Evolutionary conservation across 2,888 invertebrate genomes (phyloP).

Genomic region (Nebria salina): DNA sequence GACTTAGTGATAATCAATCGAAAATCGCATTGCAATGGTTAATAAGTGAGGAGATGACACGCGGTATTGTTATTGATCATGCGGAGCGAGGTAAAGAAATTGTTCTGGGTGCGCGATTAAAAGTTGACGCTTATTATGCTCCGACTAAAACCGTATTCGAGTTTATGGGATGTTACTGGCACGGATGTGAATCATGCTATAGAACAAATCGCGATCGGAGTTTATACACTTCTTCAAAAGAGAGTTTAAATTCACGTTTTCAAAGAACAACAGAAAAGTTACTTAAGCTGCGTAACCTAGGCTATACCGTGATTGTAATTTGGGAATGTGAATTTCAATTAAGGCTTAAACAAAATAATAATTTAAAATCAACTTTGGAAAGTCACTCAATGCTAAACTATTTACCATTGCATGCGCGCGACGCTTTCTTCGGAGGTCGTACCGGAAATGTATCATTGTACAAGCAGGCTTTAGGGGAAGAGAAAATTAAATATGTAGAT

Average conservation of each 20-base stretch:
- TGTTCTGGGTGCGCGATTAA: slow-evolving; percentile 3
- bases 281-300: not conserved
- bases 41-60: slow-evolving; percentile 2
- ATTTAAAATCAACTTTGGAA: slow-evolving; percentile 2
- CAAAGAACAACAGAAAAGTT: not conserved
- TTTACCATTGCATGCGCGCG: no score
- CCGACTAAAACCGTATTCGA: slow-evolving; percentile 22
- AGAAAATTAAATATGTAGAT: no score
- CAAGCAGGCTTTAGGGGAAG: no score
- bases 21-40: no score
- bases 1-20: no score
- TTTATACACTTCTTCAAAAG: not conserved
- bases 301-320: slow-evolving; percentile 2
- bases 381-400: not conserved
- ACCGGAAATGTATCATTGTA: no score
- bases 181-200: slow-evolving; percentile 5
- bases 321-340: slow-evolving; percentile 17
- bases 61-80: slow-evolving; percentile 5
- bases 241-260: not conserved
- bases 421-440: no score
- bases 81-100: slow-evolving; percentile 25
- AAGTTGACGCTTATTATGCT: slow-evolving; percentile 29
- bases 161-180: slow-evolving; percentile 28
- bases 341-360: not conserved
- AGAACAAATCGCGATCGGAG: not conserved